Evolutionary conservation across 2,888 invertebrate genomes (phyloP), one percentile per base, ranked within the genome.

Genomic region (Nomada ferruginata): DNA sequence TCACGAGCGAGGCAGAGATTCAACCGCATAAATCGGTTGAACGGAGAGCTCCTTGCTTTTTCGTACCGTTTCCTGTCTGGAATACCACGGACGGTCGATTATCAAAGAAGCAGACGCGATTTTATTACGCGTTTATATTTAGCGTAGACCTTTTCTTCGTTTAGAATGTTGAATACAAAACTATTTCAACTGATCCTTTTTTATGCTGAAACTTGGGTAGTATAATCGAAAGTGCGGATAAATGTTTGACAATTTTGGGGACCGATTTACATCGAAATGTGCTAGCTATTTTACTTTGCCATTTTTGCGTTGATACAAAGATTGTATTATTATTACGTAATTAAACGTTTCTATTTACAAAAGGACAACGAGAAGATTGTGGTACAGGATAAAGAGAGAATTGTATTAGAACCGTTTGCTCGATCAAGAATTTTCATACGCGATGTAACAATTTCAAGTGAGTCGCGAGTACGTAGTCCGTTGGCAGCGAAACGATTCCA

Each of bases 401-500:
- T 10, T 13, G 11, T 7, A 7, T 57, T 13, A 26, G 20, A 57
- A 20, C 57, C 23, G 23, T 23, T 23, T 57, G 13, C 57, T 26
- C 57, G 23, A 23, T 23, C 57, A 23, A 9, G 23, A 11, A 23
- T 57, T 57, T 57, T 57, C 47, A 47, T 11, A 11, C 47, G 47
- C 47, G 15, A 47, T 13, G 65, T n/a, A 73, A 65, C 73, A 50
- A 65, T 73, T 73, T 57, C 10, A 5, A 15, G 18, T 15, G 23
- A 74, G 15, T 57, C 63, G 55, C 3, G 42, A 20, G 64, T 29
- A 71, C 36, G 26, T 29, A 53, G 10, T 18, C 2, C 53, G 36
- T n/a, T 36, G 36, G 53, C n/a, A 42, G 23, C 11, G 76, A 60
- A 64, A 72, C 76, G 65, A 72, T 77, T 59, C 44, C 23, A 60